phyloP scores from a whole-genome alignment of 2,797 vertebrate species.

The Hydrophis major region DNA sequence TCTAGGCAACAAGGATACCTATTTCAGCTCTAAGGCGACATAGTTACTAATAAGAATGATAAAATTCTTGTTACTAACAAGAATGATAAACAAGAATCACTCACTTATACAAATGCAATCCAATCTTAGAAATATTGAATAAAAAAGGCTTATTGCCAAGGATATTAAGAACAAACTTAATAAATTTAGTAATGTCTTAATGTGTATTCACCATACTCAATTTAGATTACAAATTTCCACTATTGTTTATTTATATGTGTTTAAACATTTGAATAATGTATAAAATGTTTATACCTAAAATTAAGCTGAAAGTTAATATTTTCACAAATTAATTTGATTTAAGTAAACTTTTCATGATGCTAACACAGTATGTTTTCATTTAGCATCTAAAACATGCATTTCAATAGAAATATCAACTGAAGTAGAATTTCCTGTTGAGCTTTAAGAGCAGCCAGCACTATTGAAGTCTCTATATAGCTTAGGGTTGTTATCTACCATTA shows the following conservation, averaged over 20 bases:
- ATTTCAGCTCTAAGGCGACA: not conserved
- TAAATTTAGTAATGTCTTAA: not conserved
- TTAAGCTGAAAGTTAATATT: not conserved
- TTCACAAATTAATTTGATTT: constrained; percentile 34
- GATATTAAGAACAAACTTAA: not conserved
- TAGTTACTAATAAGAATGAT: not conserved
- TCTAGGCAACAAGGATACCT: not conserved
- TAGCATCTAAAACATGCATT: constrained; percentile 49
- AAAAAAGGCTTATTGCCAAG: not conserved
- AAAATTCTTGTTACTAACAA: not conserved
- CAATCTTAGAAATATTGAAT: not conserved
- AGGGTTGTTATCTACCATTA: constrained; percentile 44
- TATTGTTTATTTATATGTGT: constrained; percentile 24
- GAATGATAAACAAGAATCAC: not conserved
- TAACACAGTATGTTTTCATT: constrained; percentile 41
- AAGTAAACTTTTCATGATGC: constrained; percentile 38
- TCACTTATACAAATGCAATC: not conserved
- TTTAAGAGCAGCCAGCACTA: constrained; percentile 47
- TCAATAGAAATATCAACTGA: constrained; percentile 60
- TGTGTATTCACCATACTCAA: not conserved
- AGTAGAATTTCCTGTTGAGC: constrained; percentile 64
- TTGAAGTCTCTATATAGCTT: constrained; percentile 38
- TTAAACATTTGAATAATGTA: constrained; percentile 21
- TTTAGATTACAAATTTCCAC: not conserved
- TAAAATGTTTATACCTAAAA: not conserved